A percentile compares a stretch with the other conserved stretches of the same genome.
phyloP scores from a whole-genome alignment of 2,113 vertebrate species.

The Muntiacus muntjak region DNA sequence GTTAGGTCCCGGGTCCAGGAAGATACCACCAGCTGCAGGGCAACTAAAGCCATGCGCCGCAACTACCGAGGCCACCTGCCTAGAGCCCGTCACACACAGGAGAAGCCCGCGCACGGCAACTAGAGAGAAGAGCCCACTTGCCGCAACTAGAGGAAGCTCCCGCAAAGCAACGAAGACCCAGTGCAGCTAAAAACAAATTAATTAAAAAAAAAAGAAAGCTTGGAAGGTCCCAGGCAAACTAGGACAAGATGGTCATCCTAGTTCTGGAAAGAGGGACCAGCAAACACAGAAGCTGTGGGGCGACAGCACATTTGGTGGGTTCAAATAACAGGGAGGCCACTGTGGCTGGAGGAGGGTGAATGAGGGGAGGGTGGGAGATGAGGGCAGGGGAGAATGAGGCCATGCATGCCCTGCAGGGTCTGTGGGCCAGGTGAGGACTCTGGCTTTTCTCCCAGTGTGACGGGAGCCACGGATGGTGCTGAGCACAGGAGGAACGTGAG shows the following conservation, averaged over 20 bases:
- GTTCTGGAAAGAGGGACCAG: background rate
- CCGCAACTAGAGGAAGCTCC: no score
- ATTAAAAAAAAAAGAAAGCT: background rate
- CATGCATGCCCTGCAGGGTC: background rate
- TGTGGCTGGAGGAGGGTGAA: background rate
- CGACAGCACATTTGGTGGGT: background rate
- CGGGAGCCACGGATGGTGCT: background rate
- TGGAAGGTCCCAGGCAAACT: background rate
- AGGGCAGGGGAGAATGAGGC: fast-evolving
- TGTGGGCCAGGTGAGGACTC: background rate
- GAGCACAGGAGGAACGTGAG: background rate
- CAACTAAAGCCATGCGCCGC: background rate
- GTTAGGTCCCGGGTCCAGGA: background rate
- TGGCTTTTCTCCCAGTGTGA: background rate
- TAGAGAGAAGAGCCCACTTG: background rate
- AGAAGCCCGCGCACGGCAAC: background rate
- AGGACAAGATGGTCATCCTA: background rate
- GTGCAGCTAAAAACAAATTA: background rate
- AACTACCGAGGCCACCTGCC: background rate
- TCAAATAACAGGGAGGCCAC: background rate
- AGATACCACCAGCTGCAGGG: background rate
- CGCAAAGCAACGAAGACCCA: background rate
- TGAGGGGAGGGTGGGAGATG: fast-evolving
- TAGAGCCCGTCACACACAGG: background rate
- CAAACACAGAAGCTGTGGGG: background rate